Conservation (phyloP, 2,888 invertebrate species). For the Amorpha juglandis region DNA sequence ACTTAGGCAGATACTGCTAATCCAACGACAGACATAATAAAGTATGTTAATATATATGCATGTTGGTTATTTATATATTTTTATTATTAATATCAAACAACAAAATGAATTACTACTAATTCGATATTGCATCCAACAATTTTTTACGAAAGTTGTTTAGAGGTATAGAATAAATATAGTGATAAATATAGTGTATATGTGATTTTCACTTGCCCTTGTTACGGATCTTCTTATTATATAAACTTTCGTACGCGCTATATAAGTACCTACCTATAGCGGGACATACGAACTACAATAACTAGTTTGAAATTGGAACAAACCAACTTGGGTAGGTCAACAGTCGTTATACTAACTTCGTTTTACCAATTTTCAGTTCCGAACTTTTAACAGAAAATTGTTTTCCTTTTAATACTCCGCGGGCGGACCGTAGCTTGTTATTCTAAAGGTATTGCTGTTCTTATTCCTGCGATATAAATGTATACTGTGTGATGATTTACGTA, state of each 20-base stretch:
- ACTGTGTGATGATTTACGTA: slow-evolving; percentile 28
- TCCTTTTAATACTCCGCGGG: slow-evolving; percentile 32
- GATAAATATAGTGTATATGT: no score
- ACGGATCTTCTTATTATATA: neutral
- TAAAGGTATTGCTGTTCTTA: slow-evolving; percentile 44
- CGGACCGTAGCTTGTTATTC: slow-evolving; percentile 27
- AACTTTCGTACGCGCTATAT: neutral
- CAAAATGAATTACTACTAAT: no score
- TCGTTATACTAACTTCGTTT: slow-evolving; percentile 24
- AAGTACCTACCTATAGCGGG: neutral
- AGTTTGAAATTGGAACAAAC: slow-evolving; percentile 11
- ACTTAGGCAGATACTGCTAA: no score
- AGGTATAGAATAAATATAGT: no score
- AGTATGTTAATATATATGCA: no score
- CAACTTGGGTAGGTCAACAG: slow-evolving; percentile 17
- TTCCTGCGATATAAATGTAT: slow-evolving; percentile 37
- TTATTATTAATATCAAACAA: no score
- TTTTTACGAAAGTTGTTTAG: no score
- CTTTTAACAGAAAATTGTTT: slow-evolving; percentile 23
- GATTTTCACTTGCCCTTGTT: neutral
- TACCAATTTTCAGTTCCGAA: slow-evolving; percentile 12
- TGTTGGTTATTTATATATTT: no score
- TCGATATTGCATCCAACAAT: no score
- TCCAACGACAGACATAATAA: no score
- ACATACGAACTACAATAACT: slow-evolving; percentile 20